These are phyloP conservation scores for Sarcophaga peregrina DNA, from an alignment of 1,140 invertebrate species.

Conservation along the genomic window DNA sequence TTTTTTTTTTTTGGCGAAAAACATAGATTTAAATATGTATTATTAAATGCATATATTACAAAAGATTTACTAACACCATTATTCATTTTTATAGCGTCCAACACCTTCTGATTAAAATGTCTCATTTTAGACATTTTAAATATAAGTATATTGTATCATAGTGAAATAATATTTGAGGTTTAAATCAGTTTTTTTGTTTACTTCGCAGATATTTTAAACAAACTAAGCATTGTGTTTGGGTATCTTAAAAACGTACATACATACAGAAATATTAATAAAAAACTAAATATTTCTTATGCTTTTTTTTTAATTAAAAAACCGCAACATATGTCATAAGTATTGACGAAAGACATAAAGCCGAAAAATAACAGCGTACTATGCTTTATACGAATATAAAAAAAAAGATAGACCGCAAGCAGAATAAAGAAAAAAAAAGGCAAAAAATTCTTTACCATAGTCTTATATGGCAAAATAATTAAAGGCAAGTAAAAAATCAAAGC, in stretches of 20 bases:
- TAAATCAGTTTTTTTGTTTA: no score
- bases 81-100: background rate
- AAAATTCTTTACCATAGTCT: background rate
- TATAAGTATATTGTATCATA: background rate
- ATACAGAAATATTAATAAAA: no score
- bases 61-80: no score
- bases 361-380: no score
- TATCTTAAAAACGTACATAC: no score
- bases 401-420: background rate
- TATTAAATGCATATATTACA: no score
- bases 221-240: background rate
- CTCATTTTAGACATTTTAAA: background rate
- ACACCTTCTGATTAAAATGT: background rate
- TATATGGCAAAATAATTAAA: background rate
- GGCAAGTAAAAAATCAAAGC: background rate
- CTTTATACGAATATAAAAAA: background rate
- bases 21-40: no score
- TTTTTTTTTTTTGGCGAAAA: background rate
- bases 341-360: background rate
- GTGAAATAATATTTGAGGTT: no score
- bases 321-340: constrained; percentile 14
- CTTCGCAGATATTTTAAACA: background rate
- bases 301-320: background rate
- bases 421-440: background rate
- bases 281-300: background rate